Percentiles rank a stretch among this genome's conserved stretches.
Conservation (phyloP, 1,140 invertebrate genomes). For the Meloidogyne exigua region DNA sequence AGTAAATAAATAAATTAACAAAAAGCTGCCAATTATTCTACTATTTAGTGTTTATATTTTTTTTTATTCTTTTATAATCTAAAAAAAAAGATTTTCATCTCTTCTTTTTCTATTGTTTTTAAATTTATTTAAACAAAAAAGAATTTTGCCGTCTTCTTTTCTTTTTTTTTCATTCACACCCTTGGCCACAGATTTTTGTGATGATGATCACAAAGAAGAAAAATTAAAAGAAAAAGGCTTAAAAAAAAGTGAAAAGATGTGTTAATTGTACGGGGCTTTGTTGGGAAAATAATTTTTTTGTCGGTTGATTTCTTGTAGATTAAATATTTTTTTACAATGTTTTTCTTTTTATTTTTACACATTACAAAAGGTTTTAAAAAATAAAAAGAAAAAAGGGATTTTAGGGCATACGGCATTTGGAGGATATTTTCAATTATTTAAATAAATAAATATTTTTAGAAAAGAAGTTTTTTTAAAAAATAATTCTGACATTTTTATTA, state of each 20-base stretch:
- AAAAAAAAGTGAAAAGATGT: neutral
- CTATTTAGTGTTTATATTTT: neutral
- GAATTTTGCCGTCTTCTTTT: neutral
- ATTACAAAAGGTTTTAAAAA: neutral
- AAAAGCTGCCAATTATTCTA: neutral
- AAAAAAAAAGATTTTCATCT: too few species aligned
- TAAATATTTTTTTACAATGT: neutral
- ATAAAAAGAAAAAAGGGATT: neutral
- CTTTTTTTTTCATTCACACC: too few species aligned
- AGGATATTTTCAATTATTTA: too few species aligned
- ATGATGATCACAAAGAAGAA: neutral
- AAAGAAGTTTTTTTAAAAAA: too few species aligned
- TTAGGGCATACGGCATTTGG: too few species aligned
- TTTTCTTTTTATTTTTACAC: neutral
- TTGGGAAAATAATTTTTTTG: neutral
- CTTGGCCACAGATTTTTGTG: neutral
- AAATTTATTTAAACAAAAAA: neutral
- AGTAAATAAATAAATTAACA: neutral
- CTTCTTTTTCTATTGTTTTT: neutral
- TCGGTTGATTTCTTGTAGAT: conserved; percentile 4
- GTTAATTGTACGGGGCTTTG: neutral
- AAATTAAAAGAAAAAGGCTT: neutral
- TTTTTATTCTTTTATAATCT: neutral
- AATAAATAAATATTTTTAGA: too few species aligned
- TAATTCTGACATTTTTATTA: too few species aligned